Evolutionary conservation across 2,113 vertebrate species (phyloP), one percentile per base, ranked within the genome.

Genomic region (Neotoma lepida): DNA sequence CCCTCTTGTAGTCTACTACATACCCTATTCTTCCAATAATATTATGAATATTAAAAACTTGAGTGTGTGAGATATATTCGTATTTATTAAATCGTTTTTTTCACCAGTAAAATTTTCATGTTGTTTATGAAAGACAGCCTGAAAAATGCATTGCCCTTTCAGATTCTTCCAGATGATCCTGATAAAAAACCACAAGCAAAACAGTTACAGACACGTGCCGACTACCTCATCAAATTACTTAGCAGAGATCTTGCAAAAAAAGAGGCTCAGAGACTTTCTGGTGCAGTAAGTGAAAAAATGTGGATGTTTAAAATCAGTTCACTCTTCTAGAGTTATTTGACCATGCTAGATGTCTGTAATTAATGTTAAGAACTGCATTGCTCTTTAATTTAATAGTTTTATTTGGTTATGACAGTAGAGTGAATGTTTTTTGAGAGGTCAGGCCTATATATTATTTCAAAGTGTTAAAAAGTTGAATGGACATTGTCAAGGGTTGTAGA

Each of bases 191-290:
- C 99, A 70, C 99, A 99, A 98, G 99, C 99, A 9, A 99, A 99
- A 96, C 99, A 99, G 97, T 98, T 99, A 63, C 99, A 99, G 98
- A 99, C 99, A 30, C 98, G 99, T 98, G 99, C 99, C 85, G 99
- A 99, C 98, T 99, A 99, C 99, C 99, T 99, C 99, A 99, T 99
- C 98, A 99, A 99, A 98, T 98, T 99, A 97, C 98, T 99, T 74
- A 99, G 98, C 98, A 99, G 99, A 97, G 99, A 99, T 96, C 98
- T 99, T 97, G 99, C 99, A 94, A 99, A 98, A 95, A 99, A 98
- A 94, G 99, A 99, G 98, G 99, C 99, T 74, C 99, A 99, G 97
- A 99, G 99, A 91, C 99, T 99, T 97, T 98, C 99, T 86, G 99
- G 99, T 87, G 98, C 97, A 58, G 99, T 99, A 98, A 98, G 99